Evolutionary conservation across 2,888 invertebrate genomes (phyloP), one percentile per base, ranked within the genome.

Genomic region (Perithous albicinctus): DNA sequence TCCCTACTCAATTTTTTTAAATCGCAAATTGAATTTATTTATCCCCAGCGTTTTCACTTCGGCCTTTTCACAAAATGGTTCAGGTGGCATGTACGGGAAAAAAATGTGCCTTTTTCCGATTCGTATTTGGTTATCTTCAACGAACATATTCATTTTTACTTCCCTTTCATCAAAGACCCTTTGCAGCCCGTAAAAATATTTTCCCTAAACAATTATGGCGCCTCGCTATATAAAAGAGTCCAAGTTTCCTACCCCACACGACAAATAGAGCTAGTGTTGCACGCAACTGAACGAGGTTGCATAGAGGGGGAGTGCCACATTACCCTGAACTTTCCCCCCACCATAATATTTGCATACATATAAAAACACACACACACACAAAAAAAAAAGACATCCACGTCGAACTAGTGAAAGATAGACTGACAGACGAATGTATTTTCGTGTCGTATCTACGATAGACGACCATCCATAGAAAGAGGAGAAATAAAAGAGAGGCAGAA

Each of bases 381-480:
- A 72, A 59, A 26, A 46, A 26, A 43, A 48, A 20, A 26, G 38
- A 43, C 54, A 64, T 20, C 56, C 29, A 59, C 23, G 69, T 70
- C 38, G 32, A 82, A 69, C 41, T 2, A 41, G 63, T 18, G 41
- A 74, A 46, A 41, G 64, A 66, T 26, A 41, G 32, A 59, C 56
- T 46, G 29, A 38, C 48, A 35, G 29, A 38, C 35, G 46, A 46
- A 38, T 38, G 66, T 67, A 54, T 59, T 23, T n/a, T 69, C 38
- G n/a, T 18, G 75, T 56, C 59, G 70, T 77, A 76, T 80, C 67
- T 73, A 67, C 69, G 80, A 76, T 72, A 38, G 72, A 80, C 76
- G 66, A 67, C 72, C 64, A 56, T 74, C 35, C 32, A 46, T 67
- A 76, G 32, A 80, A 43, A 82, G 76, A 54, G 72, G 41, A 70